Evolutionary conservation across 2,797 vertebrate species (phyloP).

Genomic region (Hybognathus amarus): DNA sequence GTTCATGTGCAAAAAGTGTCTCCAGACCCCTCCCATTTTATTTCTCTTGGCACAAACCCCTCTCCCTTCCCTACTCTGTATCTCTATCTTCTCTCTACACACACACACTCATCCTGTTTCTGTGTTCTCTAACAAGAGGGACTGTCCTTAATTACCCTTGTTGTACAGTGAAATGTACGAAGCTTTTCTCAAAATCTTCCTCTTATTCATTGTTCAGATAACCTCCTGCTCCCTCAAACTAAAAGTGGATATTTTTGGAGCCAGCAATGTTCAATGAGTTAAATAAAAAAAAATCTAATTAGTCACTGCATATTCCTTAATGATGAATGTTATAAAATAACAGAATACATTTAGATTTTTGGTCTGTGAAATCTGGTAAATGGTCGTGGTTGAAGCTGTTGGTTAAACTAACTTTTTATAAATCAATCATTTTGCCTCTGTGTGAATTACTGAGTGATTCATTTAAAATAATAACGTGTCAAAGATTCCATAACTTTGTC

Average conservation of each 20-base stretch:
- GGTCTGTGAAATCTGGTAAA: neutral
- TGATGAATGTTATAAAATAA: neutral
- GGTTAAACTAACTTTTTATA: neutral
- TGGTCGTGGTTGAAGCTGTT: neutral
- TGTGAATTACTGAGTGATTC: neutral
- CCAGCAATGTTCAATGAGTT: neutral
- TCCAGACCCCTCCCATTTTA: conserved; percentile 45
- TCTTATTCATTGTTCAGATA: conserved; percentile 30
- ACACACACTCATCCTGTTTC: conserved; percentile 53
- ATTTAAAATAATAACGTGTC: conserved; percentile 29
- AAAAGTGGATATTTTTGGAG: conserved; percentile 4
- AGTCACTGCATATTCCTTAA: conserved; percentile 6
- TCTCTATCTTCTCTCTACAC: conserved; percentile 16
- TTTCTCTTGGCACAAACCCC: conserved; percentile 53
- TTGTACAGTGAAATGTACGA: conserved; percentile 28
- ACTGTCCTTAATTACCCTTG: conserved; percentile 49
- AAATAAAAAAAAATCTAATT: too few species aligned
- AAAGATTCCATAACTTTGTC: conserved; percentile 37
- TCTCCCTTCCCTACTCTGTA: conserved; percentile 31
- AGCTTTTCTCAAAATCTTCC: conserved; percentile 13
- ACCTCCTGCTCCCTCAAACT: neutral
- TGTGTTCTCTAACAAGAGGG: conserved; percentile 51
- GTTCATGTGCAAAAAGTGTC: conserved; percentile 48
- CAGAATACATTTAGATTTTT: neutral
- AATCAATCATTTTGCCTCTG: conserved; percentile 1